Conservation (phyloP, 2,888 invertebrate species). For the Eretmocerus hayati region DNA sequence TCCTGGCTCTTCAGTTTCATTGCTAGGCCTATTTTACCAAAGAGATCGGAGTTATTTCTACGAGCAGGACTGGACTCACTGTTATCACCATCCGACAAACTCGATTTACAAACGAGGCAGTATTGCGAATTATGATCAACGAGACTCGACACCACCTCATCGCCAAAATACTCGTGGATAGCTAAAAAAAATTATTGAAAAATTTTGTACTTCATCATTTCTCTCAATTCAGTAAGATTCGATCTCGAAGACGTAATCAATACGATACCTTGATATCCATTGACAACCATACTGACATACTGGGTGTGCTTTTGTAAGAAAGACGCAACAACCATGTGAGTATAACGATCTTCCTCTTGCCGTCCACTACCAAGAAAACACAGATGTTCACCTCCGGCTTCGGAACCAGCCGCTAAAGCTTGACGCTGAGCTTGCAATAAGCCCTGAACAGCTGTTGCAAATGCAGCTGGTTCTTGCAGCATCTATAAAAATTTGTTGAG, state of each 20-base stretch:
- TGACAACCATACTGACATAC: conserved; percentile 85
- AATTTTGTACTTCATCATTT: too few relatives aligned
- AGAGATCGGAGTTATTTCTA: conserved; percentile 55
- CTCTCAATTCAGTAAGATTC: too few relatives aligned
- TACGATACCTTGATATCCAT: conserved; percentile 66
- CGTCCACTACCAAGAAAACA: conserved; percentile 91
- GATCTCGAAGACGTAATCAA: too few relatives aligned
- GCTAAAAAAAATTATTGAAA: conserved; percentile 40
- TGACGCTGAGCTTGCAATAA: conserved; percentile 82
- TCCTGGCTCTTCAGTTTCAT: conserved; percentile 88
- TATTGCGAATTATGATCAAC: conserved; percentile 75
- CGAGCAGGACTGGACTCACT: conserved; percentile 38
- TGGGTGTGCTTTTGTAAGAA: conserved; percentile 90
- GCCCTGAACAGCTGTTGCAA: conserved; percentile 90
- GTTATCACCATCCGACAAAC: conserved; percentile 44
- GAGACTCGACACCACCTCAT: conserved; percentile 71
- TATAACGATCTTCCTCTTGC: conserved; percentile 89
- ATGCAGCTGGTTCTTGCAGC: conserved; percentile 93
- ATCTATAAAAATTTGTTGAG: too few relatives aligned
- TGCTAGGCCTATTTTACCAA: conserved; percentile 76
- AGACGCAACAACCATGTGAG: conserved; percentile 96
- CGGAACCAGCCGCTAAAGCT: conserved; percentile 77
- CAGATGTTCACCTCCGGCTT: conserved; percentile 81
- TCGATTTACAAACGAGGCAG: conserved; percentile 74
- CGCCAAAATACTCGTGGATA: conserved; percentile 76